phyloP scores from a whole-genome alignment of 2,888 invertebrate species.

The Ectobius pallidus region DNA sequence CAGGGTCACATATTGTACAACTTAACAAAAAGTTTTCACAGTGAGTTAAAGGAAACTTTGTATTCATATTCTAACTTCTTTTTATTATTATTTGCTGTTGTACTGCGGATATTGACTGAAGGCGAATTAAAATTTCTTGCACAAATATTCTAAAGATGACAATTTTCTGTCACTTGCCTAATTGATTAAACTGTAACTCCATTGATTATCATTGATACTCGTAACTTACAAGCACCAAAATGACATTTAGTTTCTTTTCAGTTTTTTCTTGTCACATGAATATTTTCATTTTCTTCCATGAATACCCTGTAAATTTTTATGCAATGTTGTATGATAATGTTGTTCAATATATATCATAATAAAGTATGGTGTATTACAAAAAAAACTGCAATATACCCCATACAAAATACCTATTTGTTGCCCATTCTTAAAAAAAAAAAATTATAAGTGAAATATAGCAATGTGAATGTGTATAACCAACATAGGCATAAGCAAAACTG shows the following conservation, averaged over 20 bases:
- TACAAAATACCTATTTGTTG: constrained; percentile 26
- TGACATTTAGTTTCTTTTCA: constrained; percentile 12
- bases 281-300: constrained; percentile 23
- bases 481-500: neutral
- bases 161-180: neutral
- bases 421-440: constrained; percentile 6
- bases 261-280: constrained; percentile 5
- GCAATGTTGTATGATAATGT: constrained; percentile 35
- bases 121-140: too few species aligned
- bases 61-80: too few species aligned
- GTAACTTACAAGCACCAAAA: constrained; percentile 22
- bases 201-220: constrained; percentile 25
- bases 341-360: constrained; percentile 21
- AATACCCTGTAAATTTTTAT: constrained; percentile 31
- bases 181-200: constrained; percentile 25
- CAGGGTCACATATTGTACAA: too few species aligned
- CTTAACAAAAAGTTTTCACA: too few species aligned
- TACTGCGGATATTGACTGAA: too few species aligned
- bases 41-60: too few species aligned
- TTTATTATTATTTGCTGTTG: too few species aligned
- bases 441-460: neutral
- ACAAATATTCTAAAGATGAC: too few species aligned
- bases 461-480: constrained; percentile 10
- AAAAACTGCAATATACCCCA: neutral
- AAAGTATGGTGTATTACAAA: constrained; percentile 27